Conservation (phyloP, 1,140 invertebrate genomes). For the Metopolophium dirhodum region DNA sequence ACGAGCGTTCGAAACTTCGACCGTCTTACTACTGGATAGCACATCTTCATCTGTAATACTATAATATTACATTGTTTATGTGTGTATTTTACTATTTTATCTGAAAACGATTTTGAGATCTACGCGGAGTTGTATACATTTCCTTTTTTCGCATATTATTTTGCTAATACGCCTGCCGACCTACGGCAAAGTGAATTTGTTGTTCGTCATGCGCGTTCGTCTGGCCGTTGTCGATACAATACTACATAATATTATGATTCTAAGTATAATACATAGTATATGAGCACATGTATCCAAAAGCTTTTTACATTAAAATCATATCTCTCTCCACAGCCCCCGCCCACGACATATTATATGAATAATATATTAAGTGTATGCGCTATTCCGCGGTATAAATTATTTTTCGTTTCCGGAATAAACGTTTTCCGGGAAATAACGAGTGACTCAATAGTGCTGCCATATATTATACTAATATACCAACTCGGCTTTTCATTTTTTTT, state of each 20-base stretch:
- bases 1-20: background rate
- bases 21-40: background rate
- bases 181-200: background rate
- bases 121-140: background rate
- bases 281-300: background rate
- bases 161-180: background rate
- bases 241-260: background rate
- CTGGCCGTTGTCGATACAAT: background rate
- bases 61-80: no score
- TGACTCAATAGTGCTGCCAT: background rate
- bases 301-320: background rate
- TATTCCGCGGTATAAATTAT: background rate
- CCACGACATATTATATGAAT: background rate
- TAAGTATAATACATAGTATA: background rate
- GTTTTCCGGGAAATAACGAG: background rate
- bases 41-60: no score
- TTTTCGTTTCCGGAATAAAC: background rate
- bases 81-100: no score
- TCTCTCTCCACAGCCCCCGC: background rate
- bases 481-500: background rate
- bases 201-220: background rate
- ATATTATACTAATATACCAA: background rate
- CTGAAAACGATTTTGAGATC: background rate
- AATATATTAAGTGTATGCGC: background rate
- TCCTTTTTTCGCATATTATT: background rate